Evolutionary conservation across 2,797 vertebrate species (phyloP).

Genomic region (Ficedula albicollis): DNA sequence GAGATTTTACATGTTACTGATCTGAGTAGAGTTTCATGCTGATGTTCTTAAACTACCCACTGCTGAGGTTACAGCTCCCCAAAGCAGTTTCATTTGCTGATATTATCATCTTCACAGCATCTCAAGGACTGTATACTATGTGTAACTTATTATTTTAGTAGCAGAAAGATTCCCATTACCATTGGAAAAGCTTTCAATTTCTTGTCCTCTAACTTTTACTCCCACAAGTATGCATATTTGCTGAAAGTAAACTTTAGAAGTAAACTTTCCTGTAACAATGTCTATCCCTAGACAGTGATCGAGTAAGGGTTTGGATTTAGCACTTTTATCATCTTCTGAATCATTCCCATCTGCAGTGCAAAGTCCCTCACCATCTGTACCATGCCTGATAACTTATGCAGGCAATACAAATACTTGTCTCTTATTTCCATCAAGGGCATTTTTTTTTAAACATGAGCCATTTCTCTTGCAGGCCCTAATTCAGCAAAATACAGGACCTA

Average conservation of each 20-base stretch:
- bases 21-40: background rate
- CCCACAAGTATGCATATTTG: background rate
- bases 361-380: conserved; percentile 60
- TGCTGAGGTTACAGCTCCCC: background rate
- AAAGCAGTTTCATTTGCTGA: background rate
- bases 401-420: conserved; percentile 15
- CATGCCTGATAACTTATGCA: conserved; percentile 15
- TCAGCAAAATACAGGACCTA: background rate
- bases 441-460: background rate
- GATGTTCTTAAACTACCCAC: background rate
- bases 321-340: conserved; percentile 51
- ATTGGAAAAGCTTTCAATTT: background rate
- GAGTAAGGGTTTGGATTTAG: conserved; percentile 41
- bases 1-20: background rate
- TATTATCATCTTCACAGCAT: background rate
- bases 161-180: background rate
- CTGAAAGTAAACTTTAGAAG: conserved; percentile 37
- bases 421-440: background rate
- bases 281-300: conserved; percentile 12
- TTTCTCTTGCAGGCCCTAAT: background rate
- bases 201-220: conserved; percentile 7
- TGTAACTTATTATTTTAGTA: background rate
- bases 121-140: background rate
- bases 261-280: conserved; percentile 27
- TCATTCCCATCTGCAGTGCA: conserved; percentile 55